These are phyloP conservation scores for Thamnophis elegans DNA, from an alignment of 2,797 vertebrate species.

Conservation along the genomic window DNA sequence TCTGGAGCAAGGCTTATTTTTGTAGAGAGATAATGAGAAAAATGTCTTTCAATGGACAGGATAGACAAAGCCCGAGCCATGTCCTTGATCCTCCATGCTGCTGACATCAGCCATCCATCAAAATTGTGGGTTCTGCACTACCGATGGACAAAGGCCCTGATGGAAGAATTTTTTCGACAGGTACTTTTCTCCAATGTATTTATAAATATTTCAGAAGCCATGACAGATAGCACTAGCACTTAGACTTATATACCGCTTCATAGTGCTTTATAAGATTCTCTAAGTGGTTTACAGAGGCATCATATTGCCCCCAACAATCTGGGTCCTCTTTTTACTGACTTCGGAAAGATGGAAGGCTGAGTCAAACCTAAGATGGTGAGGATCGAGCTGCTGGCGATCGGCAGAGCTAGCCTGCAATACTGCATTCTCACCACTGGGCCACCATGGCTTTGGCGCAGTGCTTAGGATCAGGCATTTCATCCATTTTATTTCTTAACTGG, in stretches of 20 bases:
- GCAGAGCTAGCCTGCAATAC: not conserved
- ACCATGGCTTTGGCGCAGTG: not conserved
- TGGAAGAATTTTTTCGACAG: slow-evolving; percentile 99
- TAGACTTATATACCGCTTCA: not conserved
- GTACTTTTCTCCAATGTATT: slow-evolving; percentile 65
- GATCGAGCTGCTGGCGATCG: not conserved
- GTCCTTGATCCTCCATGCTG: slow-evolving; percentile 96
- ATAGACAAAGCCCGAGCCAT: slow-evolving; percentile 95
- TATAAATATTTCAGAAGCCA: not conserved
- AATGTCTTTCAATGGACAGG: slow-evolving; percentile 75
- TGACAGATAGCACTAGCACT: not conserved
- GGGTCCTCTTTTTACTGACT: not conserved
- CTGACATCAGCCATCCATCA: slow-evolving; percentile 97
- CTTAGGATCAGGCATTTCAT: not conserved
- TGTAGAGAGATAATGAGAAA: slow-evolving; percentile 59
- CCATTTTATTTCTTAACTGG: not conserved
- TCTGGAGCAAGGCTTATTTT: slow-evolving; percentile 36
- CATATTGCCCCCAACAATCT: not conserved
- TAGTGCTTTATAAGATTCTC: not conserved
- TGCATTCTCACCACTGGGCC: not conserved
- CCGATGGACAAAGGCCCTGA: slow-evolving; percentile 93
- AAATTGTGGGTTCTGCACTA: slow-evolving; percentile 93
- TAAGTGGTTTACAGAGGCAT: not conserved
- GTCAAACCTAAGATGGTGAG: not conserved
- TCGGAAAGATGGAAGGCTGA: not conserved